phyloP scores from a whole-genome alignment of 2,797 vertebrate species.

The Anolis apletophallus region DNA sequence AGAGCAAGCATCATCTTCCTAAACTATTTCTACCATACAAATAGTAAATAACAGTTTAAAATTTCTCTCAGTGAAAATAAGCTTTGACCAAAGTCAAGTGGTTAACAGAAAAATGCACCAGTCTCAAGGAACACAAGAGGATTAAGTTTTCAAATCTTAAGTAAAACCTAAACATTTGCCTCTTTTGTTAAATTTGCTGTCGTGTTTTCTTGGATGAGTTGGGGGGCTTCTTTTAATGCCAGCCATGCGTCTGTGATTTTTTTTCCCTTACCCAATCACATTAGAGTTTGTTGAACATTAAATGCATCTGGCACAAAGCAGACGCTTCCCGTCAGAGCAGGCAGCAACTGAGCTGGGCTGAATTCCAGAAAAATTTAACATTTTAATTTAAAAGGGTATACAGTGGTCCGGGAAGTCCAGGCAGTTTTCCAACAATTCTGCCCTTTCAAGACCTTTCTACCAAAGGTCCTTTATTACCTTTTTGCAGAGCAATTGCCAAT shows the following conservation, averaged over 20 bases:
- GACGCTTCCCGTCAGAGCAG: neutral
- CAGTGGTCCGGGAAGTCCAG: neutral
- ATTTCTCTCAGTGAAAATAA: neutral
- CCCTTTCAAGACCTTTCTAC: neutral
- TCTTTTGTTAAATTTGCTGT: conserved; percentile 17
- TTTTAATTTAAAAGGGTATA: conserved; percentile 19
- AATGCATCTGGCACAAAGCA: conserved; percentile 1
- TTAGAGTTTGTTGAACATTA: neutral
- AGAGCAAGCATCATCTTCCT: neutral
- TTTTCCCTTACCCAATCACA: neutral
- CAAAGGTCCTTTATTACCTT: neutral
- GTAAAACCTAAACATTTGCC: conserved; percentile 25
- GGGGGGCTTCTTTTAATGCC: neutral
- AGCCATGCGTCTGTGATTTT: no score
- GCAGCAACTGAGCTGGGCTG: neutral
- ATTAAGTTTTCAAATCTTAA: neutral
- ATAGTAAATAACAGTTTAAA: neutral
- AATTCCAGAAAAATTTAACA: conserved; percentile 7
- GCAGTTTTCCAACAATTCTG: neutral
- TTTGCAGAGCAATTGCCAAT: neutral
- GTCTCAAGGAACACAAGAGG: neutral
- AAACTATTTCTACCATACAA: neutral
- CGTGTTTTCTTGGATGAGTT: conserved; percentile 20
- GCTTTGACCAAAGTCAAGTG: neutral
- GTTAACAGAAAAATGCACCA: neutral